These are phyloP conservation scores for Distichodus sexfasciatus DNA, from an alignment of 2,797 vertebrate genomes.

Conservation along the genomic window DNA sequence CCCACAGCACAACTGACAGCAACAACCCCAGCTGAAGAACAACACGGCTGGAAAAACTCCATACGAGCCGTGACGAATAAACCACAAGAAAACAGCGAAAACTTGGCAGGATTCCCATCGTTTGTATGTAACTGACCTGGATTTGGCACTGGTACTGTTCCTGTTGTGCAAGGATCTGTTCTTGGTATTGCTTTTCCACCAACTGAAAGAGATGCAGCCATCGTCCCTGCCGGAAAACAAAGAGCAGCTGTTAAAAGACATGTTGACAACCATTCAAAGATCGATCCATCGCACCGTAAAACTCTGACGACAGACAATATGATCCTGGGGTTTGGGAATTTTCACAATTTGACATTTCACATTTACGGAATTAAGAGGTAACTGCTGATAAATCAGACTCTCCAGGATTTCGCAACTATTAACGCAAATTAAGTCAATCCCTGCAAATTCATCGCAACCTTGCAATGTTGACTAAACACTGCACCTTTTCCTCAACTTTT, in stretches of 20 bases:
- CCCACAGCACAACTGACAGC: background rate
- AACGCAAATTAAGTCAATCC: too few species aligned
- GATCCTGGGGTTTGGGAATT: too few species aligned
- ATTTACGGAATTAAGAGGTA: too few species aligned
- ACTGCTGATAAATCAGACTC: too few species aligned
- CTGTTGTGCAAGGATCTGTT: slow-evolving; percentile 90
- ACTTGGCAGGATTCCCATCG: background rate
- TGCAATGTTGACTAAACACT: too few species aligned
- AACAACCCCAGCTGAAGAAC: background rate
- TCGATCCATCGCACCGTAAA: too few species aligned
- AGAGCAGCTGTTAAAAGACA: background rate
- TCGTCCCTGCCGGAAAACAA: slow-evolving; percentile 74
- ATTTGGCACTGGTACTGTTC: slow-evolving; percentile 94
- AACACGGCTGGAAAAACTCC: background rate
- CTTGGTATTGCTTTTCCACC: slow-evolving; percentile 93
- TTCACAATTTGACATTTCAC: too few species aligned
- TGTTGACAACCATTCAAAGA: too few species aligned
- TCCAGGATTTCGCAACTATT: too few species aligned
- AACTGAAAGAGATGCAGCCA: slow-evolving; percentile 90
- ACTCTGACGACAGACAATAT: too few species aligned
- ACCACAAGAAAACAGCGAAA: background rate
- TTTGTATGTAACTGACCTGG: slow-evolving; percentile 75
- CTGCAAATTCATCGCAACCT: too few species aligned
- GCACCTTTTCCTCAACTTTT: too few species aligned
- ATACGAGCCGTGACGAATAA: background rate